These are phyloP conservation scores for Eulithis testata DNA, from an alignment of 2,888 invertebrate genomes.

Conservation along the genomic window DNA sequence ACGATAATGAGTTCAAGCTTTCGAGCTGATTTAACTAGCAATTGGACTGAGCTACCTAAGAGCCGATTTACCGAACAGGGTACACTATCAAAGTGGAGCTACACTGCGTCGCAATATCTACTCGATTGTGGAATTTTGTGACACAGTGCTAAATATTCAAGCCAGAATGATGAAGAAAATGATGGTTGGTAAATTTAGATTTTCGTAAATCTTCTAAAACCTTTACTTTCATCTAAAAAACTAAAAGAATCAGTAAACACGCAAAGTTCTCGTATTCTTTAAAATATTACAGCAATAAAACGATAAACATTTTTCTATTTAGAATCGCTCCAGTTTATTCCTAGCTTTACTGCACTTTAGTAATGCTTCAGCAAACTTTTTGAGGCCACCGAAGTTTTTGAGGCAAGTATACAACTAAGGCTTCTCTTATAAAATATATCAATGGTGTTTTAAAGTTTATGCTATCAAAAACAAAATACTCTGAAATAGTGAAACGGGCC, in stretches of 20 bases:
- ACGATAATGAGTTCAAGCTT: conserved; percentile 22
- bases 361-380: conserved; percentile 1
- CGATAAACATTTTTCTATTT: conserved; percentile 18
- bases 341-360: conserved; percentile 16
- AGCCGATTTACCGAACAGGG: too few relatives aligned
- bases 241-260: conserved; percentile 14
- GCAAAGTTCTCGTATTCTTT: conserved; percentile 10
- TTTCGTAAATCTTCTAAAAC: neutral
- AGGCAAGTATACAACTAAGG: neutral
- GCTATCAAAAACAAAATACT: too few relatives aligned
- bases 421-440: too few relatives aligned
- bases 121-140: too few relatives aligned
- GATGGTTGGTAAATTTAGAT: too few relatives aligned
- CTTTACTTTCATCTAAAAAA: conserved; percentile 14
- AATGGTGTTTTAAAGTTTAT: too few relatives aligned
- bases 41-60: conserved; percentile 1
- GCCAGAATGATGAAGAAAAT: too few relatives aligned
- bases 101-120: too few relatives aligned
- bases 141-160: too few relatives aligned
- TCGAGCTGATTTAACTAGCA: conserved; percentile 2
- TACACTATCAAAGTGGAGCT: too few relatives aligned
- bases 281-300: conserved; percentile 17
- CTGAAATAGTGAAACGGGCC: too few relatives aligned
- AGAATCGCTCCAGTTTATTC: conserved; percentile 13
- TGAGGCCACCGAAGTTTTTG: conserved; percentile 2